phyloP scores from a whole-genome alignment of 2,113 vertebrate species.

The Benitochromis conjunctus region DNA sequence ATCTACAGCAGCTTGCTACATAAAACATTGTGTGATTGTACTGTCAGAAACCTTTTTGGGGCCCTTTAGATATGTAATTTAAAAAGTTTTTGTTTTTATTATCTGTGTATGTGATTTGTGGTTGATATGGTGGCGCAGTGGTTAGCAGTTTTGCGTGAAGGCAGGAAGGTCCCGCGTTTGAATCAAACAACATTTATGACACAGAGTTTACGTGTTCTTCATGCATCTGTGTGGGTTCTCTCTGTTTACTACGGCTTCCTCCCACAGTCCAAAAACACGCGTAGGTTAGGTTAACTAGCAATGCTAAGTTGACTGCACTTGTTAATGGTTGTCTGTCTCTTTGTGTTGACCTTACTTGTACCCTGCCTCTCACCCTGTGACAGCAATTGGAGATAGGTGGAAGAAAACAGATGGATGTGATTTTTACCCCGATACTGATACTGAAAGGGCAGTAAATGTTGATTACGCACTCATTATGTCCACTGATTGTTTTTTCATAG shows the following conservation, averaged over 20 bases:
- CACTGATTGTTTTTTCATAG: background rate
- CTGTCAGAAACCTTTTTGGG: background rate
- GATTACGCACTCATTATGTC: background rate
- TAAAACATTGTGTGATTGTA: background rate
- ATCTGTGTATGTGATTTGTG: background rate
- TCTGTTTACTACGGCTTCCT: background rate
- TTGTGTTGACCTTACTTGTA: background rate
- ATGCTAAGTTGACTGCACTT: background rate
- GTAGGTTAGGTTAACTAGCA: background rate
- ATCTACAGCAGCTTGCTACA: background rate
- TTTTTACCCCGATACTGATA: background rate
- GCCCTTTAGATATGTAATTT: too few species aligned
- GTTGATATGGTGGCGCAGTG: background rate
- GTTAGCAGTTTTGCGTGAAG: background rate
- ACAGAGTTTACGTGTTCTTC: background rate
- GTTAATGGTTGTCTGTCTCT: background rate
- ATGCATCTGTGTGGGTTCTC: background rate
- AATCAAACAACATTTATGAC: background rate
- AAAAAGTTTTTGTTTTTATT: background rate
- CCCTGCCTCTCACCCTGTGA: background rate
- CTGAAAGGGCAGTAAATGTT: background rate
- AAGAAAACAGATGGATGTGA: background rate
- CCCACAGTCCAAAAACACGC: background rate
- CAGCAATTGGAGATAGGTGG: background rate
- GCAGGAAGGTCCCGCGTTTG: background rate